Base-by-base conservation (phyloP, 2,797 vertebrate species). In the Phrynocephalus guinanensis region DNA sequence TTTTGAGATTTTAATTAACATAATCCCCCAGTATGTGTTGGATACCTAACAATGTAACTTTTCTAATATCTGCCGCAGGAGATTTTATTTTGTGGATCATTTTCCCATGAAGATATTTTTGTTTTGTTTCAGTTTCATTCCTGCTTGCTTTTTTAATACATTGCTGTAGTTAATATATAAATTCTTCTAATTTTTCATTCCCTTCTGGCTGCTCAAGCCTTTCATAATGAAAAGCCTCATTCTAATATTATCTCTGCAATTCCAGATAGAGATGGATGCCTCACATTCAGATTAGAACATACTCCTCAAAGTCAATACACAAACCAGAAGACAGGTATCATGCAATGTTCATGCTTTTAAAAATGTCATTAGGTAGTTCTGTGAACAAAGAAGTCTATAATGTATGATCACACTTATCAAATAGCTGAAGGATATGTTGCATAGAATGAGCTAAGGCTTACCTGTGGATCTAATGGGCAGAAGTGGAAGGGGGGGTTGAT, bases 41-140 rank as follows among this genome's bases (percentile, higher is more conserved):
- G 2, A 44, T 56, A 56, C 52, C 2, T 11, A 56, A 56, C 9
- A 15, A 56, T 13, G 13, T 56, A 56, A 56, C 52, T 56, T 56
- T 56, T 56, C 9, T 56, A 56, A 56, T 56, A 9, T 56, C 52
- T 56, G 52, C 67, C 85, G 60, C 82, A 90, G 86, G 26, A 91
- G 85, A 67, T 83, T 86, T 93, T 87, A 84, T 76, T 88, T 91
- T 79, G 90, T 82, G 90, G 38, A 88, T 91, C 86, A 82, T 68
- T 89, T 89, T 73, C 67, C 83, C 88, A 76, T 18, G 71, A 88
- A 76, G 67, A 84, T 83, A 75, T 90, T 87, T 89, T 91, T 93
- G 82, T 20, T 60, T 70, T 63, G 24, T 13, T 78, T 26, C 6
- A 7, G 52, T 70, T 70, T 28, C 68, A 56, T 13, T 56, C 13